phyloP scores from a whole-genome alignment of 2,888 invertebrate genomes.

The Apamea epomidion region DNA sequence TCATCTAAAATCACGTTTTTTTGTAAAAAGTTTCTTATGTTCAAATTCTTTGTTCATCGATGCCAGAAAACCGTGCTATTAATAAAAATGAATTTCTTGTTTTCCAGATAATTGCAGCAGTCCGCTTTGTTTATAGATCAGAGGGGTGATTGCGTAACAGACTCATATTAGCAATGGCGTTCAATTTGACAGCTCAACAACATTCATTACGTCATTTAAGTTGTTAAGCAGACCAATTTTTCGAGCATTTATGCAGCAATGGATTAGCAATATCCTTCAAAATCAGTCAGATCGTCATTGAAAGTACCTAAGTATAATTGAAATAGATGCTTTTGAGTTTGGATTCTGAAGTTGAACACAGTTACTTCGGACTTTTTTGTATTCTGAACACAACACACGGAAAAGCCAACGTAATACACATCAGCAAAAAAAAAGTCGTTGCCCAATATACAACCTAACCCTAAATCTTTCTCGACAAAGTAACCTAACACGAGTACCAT shows the following conservation, averaged over 20 bases:
- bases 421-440: not conserved
- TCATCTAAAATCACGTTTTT: not conserved
- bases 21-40: not conserved
- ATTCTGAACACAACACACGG: not conserved
- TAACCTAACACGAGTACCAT: not conserved
- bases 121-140: constrained; percentile 10
- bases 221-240: too few species aligned
- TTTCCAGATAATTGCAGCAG: constrained; percentile 19
- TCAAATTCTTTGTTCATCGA: constrained; percentile 7
- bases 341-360: not conserved
- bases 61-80: constrained; percentile 35
- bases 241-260: too few species aligned
- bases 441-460: not conserved
- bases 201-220: too few species aligned
- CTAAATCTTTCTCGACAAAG: not conserved
- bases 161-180: too few species aligned
- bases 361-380: not conserved
- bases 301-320: too few species aligned
- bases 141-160: not conserved
- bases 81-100: constrained; percentile 34
- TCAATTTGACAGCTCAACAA: too few species aligned
- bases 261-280: too few species aligned
- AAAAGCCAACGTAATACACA: not conserved
- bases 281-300: too few species aligned
- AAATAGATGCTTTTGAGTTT: too few species aligned